Conservation (phyloP, 2,888 invertebrate species). For the Nemoura dubitans region DNA sequence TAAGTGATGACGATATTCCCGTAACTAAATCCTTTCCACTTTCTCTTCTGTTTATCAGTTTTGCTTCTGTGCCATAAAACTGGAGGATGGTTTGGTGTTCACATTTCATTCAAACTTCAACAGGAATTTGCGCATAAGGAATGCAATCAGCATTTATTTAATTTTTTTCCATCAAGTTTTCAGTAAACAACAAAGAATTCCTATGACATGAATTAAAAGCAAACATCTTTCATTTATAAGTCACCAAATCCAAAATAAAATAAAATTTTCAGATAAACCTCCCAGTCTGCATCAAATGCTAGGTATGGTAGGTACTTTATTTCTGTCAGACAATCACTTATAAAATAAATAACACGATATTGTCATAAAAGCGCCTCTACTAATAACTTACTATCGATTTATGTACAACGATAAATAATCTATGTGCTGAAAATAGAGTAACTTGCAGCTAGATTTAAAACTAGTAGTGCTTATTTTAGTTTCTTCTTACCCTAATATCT, state of each 20-base stretch:
- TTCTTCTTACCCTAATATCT: background rate
- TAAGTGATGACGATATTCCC: too few species aligned
- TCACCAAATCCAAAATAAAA: background rate
- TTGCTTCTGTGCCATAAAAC: too few species aligned
- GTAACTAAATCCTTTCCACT: too few species aligned
- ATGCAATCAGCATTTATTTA: background rate
- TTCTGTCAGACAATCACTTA: slow-evolving; percentile 10
- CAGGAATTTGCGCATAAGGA: background rate
- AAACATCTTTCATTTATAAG: background rate
- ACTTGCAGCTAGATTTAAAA: background rate
- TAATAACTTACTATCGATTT: background rate
- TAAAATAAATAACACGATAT: slow-evolving; percentile 23
- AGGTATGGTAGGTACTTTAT: background rate
- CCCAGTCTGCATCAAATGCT: background rate
- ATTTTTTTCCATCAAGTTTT: background rate
- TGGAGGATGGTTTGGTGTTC: too few species aligned
- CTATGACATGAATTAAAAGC: background rate
- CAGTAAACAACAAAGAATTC: background rate
- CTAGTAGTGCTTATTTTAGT: background rate
- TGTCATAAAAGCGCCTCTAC: background rate
- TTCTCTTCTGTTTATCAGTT: too few species aligned
- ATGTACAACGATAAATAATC: background rate
- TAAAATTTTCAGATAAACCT: slow-evolving; percentile 25
- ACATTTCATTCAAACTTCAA: too few species aligned
- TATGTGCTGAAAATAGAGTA: background rate